Base-by-base conservation (phyloP, 2,888 invertebrate species). In the Brenthis daphne region DNA sequence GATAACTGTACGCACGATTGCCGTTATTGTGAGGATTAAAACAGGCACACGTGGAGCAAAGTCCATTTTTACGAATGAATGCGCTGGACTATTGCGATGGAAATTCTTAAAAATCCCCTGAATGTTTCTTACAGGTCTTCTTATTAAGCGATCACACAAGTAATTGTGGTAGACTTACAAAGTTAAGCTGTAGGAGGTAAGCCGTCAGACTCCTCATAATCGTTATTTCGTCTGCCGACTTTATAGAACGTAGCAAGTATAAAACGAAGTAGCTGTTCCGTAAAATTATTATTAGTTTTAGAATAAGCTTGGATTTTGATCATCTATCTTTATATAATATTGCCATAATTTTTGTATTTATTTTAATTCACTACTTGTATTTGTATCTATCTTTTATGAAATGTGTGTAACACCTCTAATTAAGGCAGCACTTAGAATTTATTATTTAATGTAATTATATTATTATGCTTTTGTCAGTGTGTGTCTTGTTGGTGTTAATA, bases 221-320 rank as follows among this genome's bases (percentile, higher is more conserved):
- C 88, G 87, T 92, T 92, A 92, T 90, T 90, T 88, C 85, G 92
- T 92, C 92, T 92, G 90, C 85, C 82, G 90, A 90, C 88, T 92
- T 89, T 88, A 85, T 85, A 85, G 86, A 88, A 85, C 87, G 88
- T 67, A 67, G 48, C 16, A 47, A 58, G n/a, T 13, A 51, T 43
- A 57, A 54, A 47, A 47, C 48, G 33, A 29, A 43, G 55, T 33
- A 53, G 16, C 12, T 55, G 50, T 50, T 50, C 57, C 43, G 37
- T 57, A 48, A 57, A 63, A 69, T 66, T 43, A 67, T 61, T 51
- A 67, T 51, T 56, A 48, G 55, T 56, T 47, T 48, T 13, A 16
- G 63, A 53, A 54, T 64, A 55, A 55, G 12, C 55, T 56, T 14
- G 13, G 37, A 20, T 43, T 57, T 16, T 57, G 12, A 43, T 43